These are phyloP conservation scores for Xiphydria camelus DNA, from an alignment of 2,888 invertebrate species.

Conservation along the genomic window DNA sequence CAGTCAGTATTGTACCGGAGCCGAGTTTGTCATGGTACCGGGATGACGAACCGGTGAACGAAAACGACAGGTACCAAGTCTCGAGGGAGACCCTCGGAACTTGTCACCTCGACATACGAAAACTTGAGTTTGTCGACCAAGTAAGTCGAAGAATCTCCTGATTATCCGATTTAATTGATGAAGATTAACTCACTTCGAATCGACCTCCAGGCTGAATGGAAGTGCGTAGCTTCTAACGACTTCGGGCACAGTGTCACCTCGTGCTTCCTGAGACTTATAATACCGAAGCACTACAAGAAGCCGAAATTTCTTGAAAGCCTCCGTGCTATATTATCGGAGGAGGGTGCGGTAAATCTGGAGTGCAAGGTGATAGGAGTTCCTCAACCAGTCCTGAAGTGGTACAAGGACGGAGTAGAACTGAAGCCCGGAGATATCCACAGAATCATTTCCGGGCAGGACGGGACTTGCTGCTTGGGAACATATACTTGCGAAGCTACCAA, in stretches of 20 bases:
- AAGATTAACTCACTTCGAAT: neutral
- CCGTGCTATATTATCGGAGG: conserved; percentile 82
- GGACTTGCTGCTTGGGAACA: conserved; percentile 86
- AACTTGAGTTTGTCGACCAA: conserved; percentile 81
- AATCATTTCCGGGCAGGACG: conserved; percentile 88
- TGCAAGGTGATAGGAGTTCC: conserved; percentile 93
- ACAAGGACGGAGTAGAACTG: conserved; percentile 85
- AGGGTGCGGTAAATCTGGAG: conserved; percentile 88
- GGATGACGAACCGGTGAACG: conserved; percentile 76
- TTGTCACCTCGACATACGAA: conserved; percentile 73
- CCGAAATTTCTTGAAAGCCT: conserved; percentile 85
- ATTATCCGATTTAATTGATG: neutral
- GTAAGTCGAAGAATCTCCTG: conserved; percentile 38
- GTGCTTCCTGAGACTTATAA: conserved; percentile 80
- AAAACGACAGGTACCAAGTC: conserved; percentile 71
- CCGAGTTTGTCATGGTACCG: conserved; percentile 86
- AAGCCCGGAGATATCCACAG: conserved; percentile 90
- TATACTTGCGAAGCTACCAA: conserved; percentile 90
- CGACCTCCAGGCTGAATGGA: conserved; percentile 75
- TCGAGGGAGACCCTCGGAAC: conserved; percentile 71
- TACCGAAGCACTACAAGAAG: conserved; percentile 87
- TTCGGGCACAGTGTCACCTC: conserved; percentile 88
- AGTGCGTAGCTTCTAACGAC: conserved; percentile 86
- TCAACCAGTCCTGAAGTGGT: conserved; percentile 88
- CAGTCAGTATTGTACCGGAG: conserved; percentile 78